phyloP scores from a whole-genome alignment of 2,113 vertebrate genomes.

The Charadrius vociferus region DNA sequence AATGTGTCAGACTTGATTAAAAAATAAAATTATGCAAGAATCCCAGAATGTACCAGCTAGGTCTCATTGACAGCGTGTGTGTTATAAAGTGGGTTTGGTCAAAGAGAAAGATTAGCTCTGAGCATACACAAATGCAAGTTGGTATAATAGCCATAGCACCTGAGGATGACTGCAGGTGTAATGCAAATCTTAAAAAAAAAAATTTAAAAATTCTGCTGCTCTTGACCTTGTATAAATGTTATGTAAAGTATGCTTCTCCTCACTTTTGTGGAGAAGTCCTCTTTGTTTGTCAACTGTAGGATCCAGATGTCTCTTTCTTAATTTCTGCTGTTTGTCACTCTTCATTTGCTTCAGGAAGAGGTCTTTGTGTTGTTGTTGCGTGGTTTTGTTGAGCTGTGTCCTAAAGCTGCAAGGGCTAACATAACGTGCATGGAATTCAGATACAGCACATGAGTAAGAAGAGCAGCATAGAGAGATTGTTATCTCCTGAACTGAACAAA shows the following conservation, averaged over 20 bases:
- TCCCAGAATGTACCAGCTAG: not conserved
- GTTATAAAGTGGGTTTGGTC: not conserved
- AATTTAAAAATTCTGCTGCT: not conserved
- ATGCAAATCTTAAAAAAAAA: not conserved
- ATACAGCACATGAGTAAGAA: not conserved
- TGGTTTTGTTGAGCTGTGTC: not conserved
- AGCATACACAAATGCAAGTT: not conserved
- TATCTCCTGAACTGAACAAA: not conserved
- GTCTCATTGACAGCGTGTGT: not conserved
- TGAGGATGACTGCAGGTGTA: not conserved
- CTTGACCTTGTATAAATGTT: not conserved
- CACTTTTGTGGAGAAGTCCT: not conserved
- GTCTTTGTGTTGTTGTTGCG: not conserved
- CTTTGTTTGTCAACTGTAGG: not conserved
- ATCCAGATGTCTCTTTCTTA: not conserved
- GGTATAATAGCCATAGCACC: not conserved
- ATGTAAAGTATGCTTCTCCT: not conserved
- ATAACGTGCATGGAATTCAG: not conserved
- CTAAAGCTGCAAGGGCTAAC: not conserved
- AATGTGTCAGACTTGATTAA: not conserved
- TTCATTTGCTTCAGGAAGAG: not conserved
- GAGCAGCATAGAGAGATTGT: not conserved
- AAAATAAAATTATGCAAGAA: not conserved
- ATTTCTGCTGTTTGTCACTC: not conserved
- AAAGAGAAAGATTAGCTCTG: not conserved